Base-by-base conservation (phyloP, 2,888 invertebrate genomes). In the Troilus luridus region DNA sequence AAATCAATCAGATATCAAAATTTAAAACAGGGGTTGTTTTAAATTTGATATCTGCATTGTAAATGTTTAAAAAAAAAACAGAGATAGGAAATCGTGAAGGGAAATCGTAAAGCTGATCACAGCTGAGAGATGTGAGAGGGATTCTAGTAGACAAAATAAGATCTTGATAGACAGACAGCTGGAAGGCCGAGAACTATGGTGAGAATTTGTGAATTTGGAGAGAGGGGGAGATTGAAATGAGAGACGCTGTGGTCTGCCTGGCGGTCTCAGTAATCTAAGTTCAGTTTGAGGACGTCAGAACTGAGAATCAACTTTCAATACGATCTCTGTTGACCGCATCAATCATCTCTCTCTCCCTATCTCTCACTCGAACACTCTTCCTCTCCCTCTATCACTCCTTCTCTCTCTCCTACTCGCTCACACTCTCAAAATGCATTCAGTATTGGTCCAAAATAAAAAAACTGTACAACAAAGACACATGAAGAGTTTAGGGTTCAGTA, bases 261-360 rank as follows among this genome's bases (percentile, higher is more conserved):
- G 56, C 56, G 56, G 85, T 56, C 85, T 58, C n/a, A 85, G 85
- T 85, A 85, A 85, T 85, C 85, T 85, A 85, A 85, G 85, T 85
- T 85, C 21, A 58, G 85, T 56, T 56, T 85, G 85, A 85, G 85
- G 56, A 85, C 17, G 85, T 85, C 85, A 85, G 85, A 85, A 85
- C 85, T 85, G 85, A 58, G 85, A 58, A 85, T 85, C 85, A 85
- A 85, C 85, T 81, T 81, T 81, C 81, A 81, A 81, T 81, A 81
- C 54, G 54, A 54, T 41, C 81, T 41, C 56, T 12, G 1, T 56
- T 85, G 12, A 56, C 27, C 3, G 11, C 8, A 14, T 56, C 85
- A 56, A 85, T 85, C 85, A 85, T 85, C 85, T 9, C 77, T 17
- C 41, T 8, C 54, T 41, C 41, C 5, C 41, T 41, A 41, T 41